Evolutionary conservation across 2,113 vertebrate species (phyloP), one percentile per base, ranked within the genome.

Genomic region (Crypturellus undulatus): DNA sequence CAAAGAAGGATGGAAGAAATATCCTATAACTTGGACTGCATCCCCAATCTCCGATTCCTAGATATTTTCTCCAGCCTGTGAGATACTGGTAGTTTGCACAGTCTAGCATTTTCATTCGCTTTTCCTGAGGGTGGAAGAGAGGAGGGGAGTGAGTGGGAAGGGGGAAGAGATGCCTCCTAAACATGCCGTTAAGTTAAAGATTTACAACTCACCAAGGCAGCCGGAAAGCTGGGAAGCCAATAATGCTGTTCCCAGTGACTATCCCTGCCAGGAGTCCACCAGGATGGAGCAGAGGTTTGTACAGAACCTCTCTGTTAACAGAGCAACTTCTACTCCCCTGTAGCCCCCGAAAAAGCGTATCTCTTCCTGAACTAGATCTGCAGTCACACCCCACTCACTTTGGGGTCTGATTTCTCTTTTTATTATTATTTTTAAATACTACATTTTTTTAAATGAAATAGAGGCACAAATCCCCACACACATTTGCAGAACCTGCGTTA

Each of bases 151-250:
- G 30, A 97, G 70, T 95, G 36, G 76, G 72, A 91, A 91, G 42
- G 8, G 40, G 65, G 26, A 90, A 93, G 89, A 95, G 75, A 94
- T 86, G 95, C 68, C 81, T 88, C 70, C 81, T 96, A 94, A 98
- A 97, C 96, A 95, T 98, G 96, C 95, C 12, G 5, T 98, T 98
- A 97, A 98, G 97, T 98, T 98, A 93, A 96, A 96, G 97, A 98
- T 98, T 98, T 98, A 98, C 94, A 98, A 95, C 97, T 98, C 30
- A 63, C 87, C 94, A 96, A 94, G 91, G 91, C 95, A 97, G 93
- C 95, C 97, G 85, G 79, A 97, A 96, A 97, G 85, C 79, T 92
- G 84, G 84, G 82, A 96, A 98, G 84, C 79, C 82, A 93, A 95
- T 94, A 92, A 96, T 97, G 93, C 84, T 69, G 69, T 95, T 98